These are phyloP conservation scores for Calycopis cecrops DNA, from an alignment of 1,140 invertebrate genomes.

Conservation along the genomic window DNA sequence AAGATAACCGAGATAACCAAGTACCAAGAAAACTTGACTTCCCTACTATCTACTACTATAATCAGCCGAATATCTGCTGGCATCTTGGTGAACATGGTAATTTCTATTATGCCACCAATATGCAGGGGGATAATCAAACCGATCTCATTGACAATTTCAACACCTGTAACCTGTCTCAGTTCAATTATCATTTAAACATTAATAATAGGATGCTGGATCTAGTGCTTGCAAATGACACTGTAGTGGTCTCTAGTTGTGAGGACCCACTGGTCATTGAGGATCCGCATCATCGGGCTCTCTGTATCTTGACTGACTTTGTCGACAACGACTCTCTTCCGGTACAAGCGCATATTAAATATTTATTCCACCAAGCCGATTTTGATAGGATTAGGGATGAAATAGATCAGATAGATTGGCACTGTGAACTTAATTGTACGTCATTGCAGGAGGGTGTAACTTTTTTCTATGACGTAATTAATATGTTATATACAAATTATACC, in stretches of 20 bases:
- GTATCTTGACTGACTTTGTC: not conserved
- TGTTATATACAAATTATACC: not conserved
- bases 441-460: not conserved
- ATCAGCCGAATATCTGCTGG: constrained; percentile 17
- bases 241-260: too few relatives aligned
- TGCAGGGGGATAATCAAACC: constrained; percentile 10
- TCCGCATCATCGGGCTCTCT: not conserved
- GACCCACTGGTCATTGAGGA: constrained; percentile 1
- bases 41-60: too few relatives aligned
- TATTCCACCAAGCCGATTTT: not conserved
- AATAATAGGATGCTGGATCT: constrained; percentile 4
- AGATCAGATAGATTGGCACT: not conserved
- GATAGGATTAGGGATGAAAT: not conserved
- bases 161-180: constrained; percentile 11
- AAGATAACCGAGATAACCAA: too few relatives aligned
- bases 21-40: too few relatives aligned
- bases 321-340: not conserved
- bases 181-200: not conserved
- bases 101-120: not conserved
- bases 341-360: not conserved
- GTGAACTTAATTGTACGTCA: not conserved
- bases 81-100: not conserved
- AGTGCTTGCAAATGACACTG: not conserved
- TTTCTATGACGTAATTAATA: not conserved
- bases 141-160: constrained; percentile 2